Percentiles rank a stretch among this genome's conserved stretches.
phyloP scores from a whole-genome alignment of 1,140 invertebrate genomes.

The Musca vetustissima region DNA sequence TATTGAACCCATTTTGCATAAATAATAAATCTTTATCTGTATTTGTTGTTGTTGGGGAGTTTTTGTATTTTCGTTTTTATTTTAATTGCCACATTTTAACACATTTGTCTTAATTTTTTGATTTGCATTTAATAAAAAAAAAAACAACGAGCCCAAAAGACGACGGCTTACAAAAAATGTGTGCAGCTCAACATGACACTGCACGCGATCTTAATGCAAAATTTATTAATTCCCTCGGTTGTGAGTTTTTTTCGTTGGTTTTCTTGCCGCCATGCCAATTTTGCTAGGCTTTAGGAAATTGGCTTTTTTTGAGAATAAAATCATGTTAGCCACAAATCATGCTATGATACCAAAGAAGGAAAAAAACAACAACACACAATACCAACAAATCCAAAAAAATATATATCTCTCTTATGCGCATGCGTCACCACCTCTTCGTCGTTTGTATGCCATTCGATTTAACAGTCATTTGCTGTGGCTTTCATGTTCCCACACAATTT shows the following conservation, averaged over 20 bases:
- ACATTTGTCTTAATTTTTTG: constrained; percentile 22
- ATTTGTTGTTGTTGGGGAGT: not conserved
- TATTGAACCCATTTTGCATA: not conserved
- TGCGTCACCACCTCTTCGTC: constrained; percentile 3
- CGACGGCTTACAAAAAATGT: no score
- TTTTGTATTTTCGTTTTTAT: constrained; percentile 1
- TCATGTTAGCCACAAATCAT: constrained; percentile 9
- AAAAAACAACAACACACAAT: no score
- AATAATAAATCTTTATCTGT: not conserved
- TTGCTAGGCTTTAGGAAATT: not conserved
- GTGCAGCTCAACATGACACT: not conserved
- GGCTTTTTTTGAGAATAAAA: not conserved
- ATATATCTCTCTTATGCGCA: not conserved
- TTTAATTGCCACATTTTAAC: constrained; percentile 21
- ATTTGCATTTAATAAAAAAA: constrained; percentile 23
- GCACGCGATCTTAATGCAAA: constrained; percentile 18
- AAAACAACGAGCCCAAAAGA: no score
- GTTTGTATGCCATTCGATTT: no score
- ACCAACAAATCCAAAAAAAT: no score
- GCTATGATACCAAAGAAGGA: not conserved
- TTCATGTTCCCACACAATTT: constrained; percentile 13
- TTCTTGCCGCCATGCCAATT: not conserved
- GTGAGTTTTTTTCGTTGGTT: not conserved
- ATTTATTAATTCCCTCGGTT: constrained; percentile 10
- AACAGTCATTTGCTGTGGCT: no score